Conservation (phyloP, 2,797 vertebrate genomes). For the Erethizon dorsatum region DNA sequence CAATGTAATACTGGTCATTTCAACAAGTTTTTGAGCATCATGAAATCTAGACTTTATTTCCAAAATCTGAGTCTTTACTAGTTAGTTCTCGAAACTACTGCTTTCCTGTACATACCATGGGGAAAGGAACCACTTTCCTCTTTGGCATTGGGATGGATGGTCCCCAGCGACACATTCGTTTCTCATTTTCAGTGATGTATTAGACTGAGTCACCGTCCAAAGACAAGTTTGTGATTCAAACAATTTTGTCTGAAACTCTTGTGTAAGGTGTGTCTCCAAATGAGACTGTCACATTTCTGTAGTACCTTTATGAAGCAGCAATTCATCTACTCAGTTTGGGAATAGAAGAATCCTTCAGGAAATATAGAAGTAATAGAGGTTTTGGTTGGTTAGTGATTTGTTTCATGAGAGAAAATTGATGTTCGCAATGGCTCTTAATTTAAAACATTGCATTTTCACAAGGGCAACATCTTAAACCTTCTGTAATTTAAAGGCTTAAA, state of each 20-base stretch:
- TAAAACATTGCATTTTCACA: conserved; percentile 67
- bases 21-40: not conserved
- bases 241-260: not conserved
- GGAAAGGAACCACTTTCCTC: not conserved
- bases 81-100: not conserved
- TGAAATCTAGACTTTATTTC: conserved; percentile 22
- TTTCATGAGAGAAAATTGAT: conserved; percentile 69
- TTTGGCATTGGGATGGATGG: not conserved
- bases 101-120: not conserved
- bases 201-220: not conserved
- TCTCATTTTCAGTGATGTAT: not conserved
- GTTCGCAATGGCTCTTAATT: conserved; percentile 33
- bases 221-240: conserved; percentile 10
- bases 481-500: conserved; percentile 72
- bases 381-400: conserved; percentile 71
- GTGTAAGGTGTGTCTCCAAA: conserved; percentile 23
- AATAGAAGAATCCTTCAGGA: conserved; percentile 54
- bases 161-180: not conserved
- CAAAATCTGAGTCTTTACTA: not conserved
- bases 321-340: conserved; percentile 61
- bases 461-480: conserved; percentile 64
- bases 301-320: not conserved
- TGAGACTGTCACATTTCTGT: conserved; percentile 19
- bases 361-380: conserved; percentile 66
- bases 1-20: not conserved